Conservation (phyloP, 2,888 invertebrate genomes). For the Orthonevra nobilis region DNA sequence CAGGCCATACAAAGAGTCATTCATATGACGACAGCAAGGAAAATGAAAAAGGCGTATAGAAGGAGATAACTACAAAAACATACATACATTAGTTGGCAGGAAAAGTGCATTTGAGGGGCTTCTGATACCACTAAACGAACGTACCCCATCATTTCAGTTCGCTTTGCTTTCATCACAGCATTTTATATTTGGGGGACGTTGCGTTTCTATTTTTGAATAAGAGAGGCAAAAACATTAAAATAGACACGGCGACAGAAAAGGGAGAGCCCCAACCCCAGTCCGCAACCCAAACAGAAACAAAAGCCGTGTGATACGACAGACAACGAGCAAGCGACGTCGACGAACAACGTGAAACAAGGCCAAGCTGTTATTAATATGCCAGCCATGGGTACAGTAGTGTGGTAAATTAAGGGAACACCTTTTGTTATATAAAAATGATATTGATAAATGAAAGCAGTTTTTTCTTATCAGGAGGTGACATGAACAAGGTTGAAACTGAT, state of each 20-base stretch:
- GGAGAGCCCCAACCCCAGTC: background rate
- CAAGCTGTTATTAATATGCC: constrained; percentile 60
- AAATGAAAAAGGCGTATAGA: constrained; percentile 2
- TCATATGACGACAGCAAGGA: constrained; percentile 5
- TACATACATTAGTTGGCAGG: background rate
- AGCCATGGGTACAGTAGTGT: constrained; percentile 42
- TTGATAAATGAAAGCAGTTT: background rate
- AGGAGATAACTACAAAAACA: constrained; percentile 15
- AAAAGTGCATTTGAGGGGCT: constrained; percentile 49
- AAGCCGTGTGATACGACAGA: constrained; percentile 50
- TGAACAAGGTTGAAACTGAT: constrained; percentile 4
- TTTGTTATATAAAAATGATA: no score
- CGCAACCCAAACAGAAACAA: constrained; percentile 55
- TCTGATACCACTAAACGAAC: constrained; percentile 16
- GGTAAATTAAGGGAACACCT: constrained; percentile 15
- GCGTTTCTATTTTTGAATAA: constrained; percentile 54
- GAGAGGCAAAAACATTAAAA: constrained; percentile 42
- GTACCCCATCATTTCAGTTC: constrained; percentile 10
- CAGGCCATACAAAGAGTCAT: background rate
- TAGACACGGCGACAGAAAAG: constrained; percentile 24
- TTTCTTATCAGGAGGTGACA: background rate
- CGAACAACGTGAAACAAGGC: constrained; percentile 54
- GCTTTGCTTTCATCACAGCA: constrained; percentile 7
- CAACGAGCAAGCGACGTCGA: no score
- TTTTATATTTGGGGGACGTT: constrained; percentile 50